A percentile compares a stretch with the other conserved stretches of the same genome.
These are phyloP conservation scores for Anhinga anhinga DNA, from an alignment of 2,113 vertebrate species.

Conservation along the genomic window DNA sequence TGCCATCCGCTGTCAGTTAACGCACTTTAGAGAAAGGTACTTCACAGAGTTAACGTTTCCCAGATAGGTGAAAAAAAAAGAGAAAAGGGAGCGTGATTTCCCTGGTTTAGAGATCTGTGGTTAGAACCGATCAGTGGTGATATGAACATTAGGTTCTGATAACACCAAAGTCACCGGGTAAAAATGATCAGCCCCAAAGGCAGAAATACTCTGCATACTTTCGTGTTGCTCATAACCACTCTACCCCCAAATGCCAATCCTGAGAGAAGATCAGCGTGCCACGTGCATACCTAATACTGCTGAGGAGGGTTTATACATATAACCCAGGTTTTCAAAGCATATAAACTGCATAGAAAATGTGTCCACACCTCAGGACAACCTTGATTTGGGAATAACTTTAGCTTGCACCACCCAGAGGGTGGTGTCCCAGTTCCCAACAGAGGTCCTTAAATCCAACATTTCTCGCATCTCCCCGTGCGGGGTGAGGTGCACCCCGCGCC, in stretches of 20 bases:
- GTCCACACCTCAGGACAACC: neutral
- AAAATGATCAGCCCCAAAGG: neutral
- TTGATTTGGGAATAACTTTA: neutral
- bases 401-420: neutral
- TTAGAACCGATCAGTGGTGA: rapidly evolving
- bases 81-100: neutral
- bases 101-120: neutral
- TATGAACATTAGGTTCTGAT: neutral
- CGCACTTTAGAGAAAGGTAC: neutral
- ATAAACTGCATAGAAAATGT: neutral
- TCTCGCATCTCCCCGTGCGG: neutral
- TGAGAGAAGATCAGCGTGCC: neutral
- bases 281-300: neutral
- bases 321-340: neutral
- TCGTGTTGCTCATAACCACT: rapidly evolving
- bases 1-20: neutral
- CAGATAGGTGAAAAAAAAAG: neutral
- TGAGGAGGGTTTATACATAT: no score
- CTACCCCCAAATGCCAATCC: neutral
- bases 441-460: rapidly evolving
- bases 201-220: neutral
- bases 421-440: neutral
- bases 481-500: neutral
- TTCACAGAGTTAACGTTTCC: neutral
- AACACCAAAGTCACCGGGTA: neutral